Evolutionary conservation across 2,888 invertebrate species (phyloP), one percentile per base, ranked within the genome.

Genomic region (Stictocephala bisonia): DNA sequence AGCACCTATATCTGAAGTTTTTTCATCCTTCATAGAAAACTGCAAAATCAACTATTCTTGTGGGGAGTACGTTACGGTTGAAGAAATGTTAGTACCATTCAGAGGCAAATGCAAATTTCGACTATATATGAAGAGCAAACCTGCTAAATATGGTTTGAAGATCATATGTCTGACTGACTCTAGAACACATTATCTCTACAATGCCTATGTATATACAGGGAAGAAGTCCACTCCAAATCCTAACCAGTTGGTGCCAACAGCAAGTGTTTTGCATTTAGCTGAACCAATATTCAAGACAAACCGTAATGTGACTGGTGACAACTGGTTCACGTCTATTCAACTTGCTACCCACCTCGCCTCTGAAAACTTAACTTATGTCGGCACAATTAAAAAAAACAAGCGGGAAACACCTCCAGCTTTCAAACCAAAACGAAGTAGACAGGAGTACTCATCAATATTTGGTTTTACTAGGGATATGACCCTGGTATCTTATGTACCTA

Each of bases 391-490:
- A 20, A n/a, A 31, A 56, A 70, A 56, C 24, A 53, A 70, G 40
- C 53, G 15, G 41, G 56, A 70, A 18, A 41, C 56, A 18, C 70
- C 50, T 4, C 22, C 31, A 18, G 31, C 70, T 20, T 70, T 70
- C 70, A 56, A 35, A 56, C 50, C 69, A n/a, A 69, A 29, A 35
- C 53, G 56, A 70, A 41, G 20, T 22, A n/a, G 70, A 15, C 56
- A 29, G 2, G 53, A 35, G 9, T 27, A 56, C 13, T 70, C 56
- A 27, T 40, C 56, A 11, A 41, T 6, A 18, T 70, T 70, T 56
- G 70, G 56, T 13, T 70, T 70, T 24, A 70, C 70, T 6, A 56
- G 44, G 41, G 48, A 67, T 26, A 67, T 24, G 29, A 67, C 67
- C n/a, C 48, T 67, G 2, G 48, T 67, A 15, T 67, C 67, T 13